A percentile compares a stretch with the other conserved stretches of the same genome.
These are phyloP conservation scores for Serripes groenlandicus DNA, from an alignment of 2,888 invertebrate species.

Conservation along the genomic window DNA sequence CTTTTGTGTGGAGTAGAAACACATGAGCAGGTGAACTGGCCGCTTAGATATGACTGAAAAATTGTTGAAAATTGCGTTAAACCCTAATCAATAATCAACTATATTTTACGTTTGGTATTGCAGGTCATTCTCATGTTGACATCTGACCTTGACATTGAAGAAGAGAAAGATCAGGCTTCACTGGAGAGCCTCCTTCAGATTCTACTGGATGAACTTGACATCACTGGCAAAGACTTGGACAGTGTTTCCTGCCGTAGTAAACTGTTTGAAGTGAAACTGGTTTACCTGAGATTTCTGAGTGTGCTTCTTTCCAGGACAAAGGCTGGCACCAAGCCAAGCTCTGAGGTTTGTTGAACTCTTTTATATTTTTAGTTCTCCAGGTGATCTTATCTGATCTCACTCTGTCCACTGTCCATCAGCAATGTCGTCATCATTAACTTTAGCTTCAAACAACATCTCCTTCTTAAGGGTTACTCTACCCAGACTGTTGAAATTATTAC, in stretches of 20 bases:
- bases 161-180: slow-evolving; percentile 93
- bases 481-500: too few relatives aligned
- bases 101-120: neutral
- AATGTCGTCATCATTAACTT: too few relatives aligned
- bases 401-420: too few relatives aligned
- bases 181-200: slow-evolving; percentile 92
- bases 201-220: slow-evolving; percentile 88
- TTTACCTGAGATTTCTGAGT: slow-evolving; percentile 95
- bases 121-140: slow-evolving; percentile 95
- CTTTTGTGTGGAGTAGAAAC: neutral
- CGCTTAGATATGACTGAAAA: neutral
- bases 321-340: slow-evolving; percentile 84
- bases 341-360: slow-evolving; percentile 88
- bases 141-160: slow-evolving; percentile 94
- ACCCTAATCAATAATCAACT: neutral
- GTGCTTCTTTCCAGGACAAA: slow-evolving; percentile 85
- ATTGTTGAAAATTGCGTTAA: neutral
- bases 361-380: too few relatives aligned
- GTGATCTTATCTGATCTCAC: too few relatives aligned
- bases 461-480: too few relatives aligned
- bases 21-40: neutral
- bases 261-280: slow-evolving; percentile 94
- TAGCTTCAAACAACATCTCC: too few relatives aligned
- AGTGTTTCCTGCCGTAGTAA: slow-evolving; percentile 89
- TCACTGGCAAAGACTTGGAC: slow-evolving; percentile 85